A percentile compares a stretch with the other conserved stretches of the same genome.
Evolutionary conservation across 2,113 vertebrate genomes (phyloP).

Genomic region (Cettia cetti): DNA sequence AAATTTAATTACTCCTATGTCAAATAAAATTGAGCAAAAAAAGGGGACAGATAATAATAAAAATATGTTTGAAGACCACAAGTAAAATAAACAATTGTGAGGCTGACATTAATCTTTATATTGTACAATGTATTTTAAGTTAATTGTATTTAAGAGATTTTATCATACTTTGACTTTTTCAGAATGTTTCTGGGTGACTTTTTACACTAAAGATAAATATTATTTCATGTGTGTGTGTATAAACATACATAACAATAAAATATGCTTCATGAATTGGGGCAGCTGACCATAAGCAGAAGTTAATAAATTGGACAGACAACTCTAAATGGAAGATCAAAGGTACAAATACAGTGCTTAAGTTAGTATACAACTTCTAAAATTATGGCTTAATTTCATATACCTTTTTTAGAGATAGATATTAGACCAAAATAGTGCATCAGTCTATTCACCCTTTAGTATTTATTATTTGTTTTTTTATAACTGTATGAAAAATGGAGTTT

Average conservation of each 20-base stretch:
- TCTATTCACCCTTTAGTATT: neutral
- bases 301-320: neutral
- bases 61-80: neutral
- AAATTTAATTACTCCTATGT: slow-evolving; percentile 31
- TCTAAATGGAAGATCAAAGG: neutral
- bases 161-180: neutral
- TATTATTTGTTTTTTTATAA: neutral
- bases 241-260: neutral
- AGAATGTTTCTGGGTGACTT: neutral
- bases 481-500: neutral
- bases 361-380: neutral
- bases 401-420: neutral
- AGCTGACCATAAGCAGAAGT: neutral
- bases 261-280: neutral
- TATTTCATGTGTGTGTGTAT: neutral
- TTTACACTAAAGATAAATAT: neutral
- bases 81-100: neutral
- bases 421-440: neutral
- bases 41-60: neutral
- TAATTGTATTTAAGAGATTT: neutral
- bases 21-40: neutral
- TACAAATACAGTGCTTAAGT: neutral
- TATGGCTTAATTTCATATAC: neutral
- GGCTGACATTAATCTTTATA: neutral
- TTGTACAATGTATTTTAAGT: neutral